Evolutionary conservation across 2,888 invertebrate species (phyloP).

Genomic region (Athalia cordata): DNA sequence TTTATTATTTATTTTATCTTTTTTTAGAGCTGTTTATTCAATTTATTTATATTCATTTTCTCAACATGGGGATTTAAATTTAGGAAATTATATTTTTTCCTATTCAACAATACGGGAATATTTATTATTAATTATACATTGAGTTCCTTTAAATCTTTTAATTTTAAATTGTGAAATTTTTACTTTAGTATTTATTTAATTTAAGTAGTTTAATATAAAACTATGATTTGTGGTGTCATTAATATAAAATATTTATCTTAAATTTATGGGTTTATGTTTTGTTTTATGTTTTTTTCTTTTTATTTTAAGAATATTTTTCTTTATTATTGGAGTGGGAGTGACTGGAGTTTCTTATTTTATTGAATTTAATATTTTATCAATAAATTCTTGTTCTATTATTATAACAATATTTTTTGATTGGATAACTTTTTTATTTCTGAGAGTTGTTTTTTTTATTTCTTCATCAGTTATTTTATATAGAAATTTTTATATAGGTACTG

Average conservation of each 20-base stretch:
- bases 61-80: slow-evolving; percentile 76
- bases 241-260: slow-evolving; percentile 75
- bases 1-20: slow-evolving; percentile 75
- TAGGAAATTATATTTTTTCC: slow-evolving; percentile 74
- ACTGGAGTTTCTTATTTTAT: slow-evolving; percentile 69
- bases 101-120: slow-evolving; percentile 77
- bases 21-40: slow-evolving; percentile 81
- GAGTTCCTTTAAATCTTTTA: slow-evolving; percentile 79
- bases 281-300: slow-evolving; percentile 72
- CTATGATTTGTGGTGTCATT: slow-evolving; percentile 81
- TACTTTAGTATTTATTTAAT: slow-evolving; percentile 63
- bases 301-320: slow-evolving; percentile 70
- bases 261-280: slow-evolving; percentile 76
- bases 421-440: slow-evolving; percentile 80
- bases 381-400: slow-evolving; percentile 74
- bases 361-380: slow-evolving; percentile 76
- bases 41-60: slow-evolving; percentile 79
- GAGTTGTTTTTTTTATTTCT: slow-evolving; percentile 81
- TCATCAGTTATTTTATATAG: slow-evolving; percentile 81
- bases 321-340: slow-evolving; percentile 55
- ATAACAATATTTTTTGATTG: slow-evolving; percentile 80
- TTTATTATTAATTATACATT: slow-evolving; percentile 79
- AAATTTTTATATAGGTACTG: slow-evolving; percentile 78
- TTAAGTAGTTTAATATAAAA: slow-evolving; percentile 82
- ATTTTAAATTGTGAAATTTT: slow-evolving; percentile 72